Evolutionary conservation across 2,797 vertebrate species (phyloP).

Genomic region (Sparus aurata): DNA sequence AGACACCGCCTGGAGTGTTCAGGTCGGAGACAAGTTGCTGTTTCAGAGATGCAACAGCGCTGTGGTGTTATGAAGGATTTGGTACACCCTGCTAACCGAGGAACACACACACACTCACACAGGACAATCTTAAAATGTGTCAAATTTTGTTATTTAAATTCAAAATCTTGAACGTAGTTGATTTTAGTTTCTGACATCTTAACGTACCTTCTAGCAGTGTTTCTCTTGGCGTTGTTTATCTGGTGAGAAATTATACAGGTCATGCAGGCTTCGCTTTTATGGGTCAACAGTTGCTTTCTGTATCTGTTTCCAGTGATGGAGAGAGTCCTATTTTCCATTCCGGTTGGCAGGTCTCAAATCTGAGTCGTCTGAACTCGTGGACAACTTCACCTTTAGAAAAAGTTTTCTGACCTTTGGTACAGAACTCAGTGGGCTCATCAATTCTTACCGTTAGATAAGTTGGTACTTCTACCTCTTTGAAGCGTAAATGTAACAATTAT

Average conservation of each 20-base stretch:
- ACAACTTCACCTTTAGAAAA: background rate
- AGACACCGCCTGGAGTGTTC: constrained; percentile 89
- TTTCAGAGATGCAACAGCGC: background rate
- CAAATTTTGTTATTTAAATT: background rate
- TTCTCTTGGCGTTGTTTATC: background rate
- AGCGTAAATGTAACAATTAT: too few species aligned
- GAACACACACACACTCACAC: background rate
- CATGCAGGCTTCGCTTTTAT: background rate
- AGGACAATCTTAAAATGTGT: background rate
- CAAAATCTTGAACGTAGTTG: background rate
- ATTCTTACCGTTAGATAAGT: background rate
- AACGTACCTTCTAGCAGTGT: background rate
- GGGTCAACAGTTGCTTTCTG: background rate
- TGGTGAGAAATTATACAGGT: background rate
- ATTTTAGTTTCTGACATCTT: background rate
- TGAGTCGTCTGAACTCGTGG: background rate
- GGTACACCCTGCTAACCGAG: background rate
- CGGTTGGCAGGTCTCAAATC: background rate
- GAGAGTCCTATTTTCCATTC: background rate
- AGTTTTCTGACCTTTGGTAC: background rate
- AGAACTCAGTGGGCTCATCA: background rate
- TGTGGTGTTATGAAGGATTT: background rate
- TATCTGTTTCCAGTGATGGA: background rate
- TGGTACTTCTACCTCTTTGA: background rate
- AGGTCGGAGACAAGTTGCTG: constrained; percentile 82